phyloP scores from a whole-genome alignment of 1,140 invertebrate genomes.

The Bombus waltoni region DNA sequence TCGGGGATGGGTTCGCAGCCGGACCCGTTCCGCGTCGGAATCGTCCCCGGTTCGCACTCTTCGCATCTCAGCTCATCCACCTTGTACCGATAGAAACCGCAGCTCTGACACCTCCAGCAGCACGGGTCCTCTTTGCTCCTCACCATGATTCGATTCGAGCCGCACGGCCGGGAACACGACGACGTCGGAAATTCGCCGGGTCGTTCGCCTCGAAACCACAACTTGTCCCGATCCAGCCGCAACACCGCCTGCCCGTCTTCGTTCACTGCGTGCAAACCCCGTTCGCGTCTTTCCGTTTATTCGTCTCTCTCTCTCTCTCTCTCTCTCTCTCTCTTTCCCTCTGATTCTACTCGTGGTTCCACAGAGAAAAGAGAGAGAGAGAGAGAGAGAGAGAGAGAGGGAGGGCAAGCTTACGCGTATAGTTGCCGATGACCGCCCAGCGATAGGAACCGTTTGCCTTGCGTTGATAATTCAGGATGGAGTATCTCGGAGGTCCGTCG shows the following conservation, averaged over 20 bases:
- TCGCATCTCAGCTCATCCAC: slow-evolving; percentile 85
- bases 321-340: too few relatives aligned
- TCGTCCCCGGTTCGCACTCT: slow-evolving; percentile 83
- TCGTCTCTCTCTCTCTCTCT: neutral
- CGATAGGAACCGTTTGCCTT: slow-evolving; percentile 69
- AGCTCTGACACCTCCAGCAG: slow-evolving; percentile 86
- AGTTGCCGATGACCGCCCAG: slow-evolving; percentile 83
- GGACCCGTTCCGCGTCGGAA: slow-evolving; percentile 77
- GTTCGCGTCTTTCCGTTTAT: too few relatives aligned
- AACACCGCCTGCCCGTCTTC: slow-evolving; percentile 75
- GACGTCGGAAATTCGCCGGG: slow-evolving; percentile 77
- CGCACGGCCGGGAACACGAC: slow-evolving; percentile 82
- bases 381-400: neutral
- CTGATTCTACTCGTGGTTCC: too few relatives aligned
- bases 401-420: slow-evolving; percentile 78
- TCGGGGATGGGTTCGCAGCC: slow-evolving; percentile 82
- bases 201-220: slow-evolving; percentile 55
- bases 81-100: slow-evolving; percentile 85
- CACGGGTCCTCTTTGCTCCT: slow-evolving; percentile 82
- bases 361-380: too few relatives aligned
- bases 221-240: slow-evolving; percentile 71
- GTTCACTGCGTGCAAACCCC: slow-evolving; percentile 67
- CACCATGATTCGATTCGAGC: slow-evolving; percentile 80
- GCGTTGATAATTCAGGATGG: slow-evolving; percentile 83
- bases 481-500: slow-evolving; percentile 84